phyloP scores from a whole-genome alignment of 2,113 vertebrate species.

The Girardinichthys multiradiatus region DNA sequence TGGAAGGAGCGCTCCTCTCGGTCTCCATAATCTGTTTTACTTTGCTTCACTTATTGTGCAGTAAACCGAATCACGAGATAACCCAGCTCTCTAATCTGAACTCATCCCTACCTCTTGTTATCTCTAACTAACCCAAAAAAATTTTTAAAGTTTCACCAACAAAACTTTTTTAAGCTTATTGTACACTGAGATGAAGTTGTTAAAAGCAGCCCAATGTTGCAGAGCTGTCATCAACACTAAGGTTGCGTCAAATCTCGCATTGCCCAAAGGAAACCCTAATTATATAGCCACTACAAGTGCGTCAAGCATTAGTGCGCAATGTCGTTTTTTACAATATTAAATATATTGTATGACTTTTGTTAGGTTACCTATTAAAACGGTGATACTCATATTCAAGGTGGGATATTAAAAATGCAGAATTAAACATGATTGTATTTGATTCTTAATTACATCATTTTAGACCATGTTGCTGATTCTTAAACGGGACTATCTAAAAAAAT shows the following conservation, averaged over 20 bases:
- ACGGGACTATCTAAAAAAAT: background rate
- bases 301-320: no score
- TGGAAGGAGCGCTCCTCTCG: slow-evolving; percentile 17
- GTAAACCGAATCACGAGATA: slow-evolving; percentile 38
- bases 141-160: slow-evolving; percentile 11
- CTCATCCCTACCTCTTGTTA: slow-evolving; percentile 10
- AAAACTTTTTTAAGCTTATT: slow-evolving; percentile 14
- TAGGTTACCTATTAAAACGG: no score
- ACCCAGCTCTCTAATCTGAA: slow-evolving; percentile 13
- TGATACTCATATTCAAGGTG: no score
- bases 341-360: background rate
- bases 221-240: slow-evolving; percentile 52
- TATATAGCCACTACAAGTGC: no score
- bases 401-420: background rate
- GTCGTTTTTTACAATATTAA: background rate
- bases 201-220: slow-evolving; percentile 4
- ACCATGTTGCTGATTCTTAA: background rate
- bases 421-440: background rate
- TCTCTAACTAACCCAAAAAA: slow-evolving; percentile 9
- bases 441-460: background rate
- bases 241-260: background rate
- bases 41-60: slow-evolving; percentile 8
- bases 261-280: slow-evolving; percentile 1
- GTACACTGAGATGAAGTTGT: slow-evolving; percentile 33
- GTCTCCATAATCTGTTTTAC: slow-evolving; percentile 17